These are phyloP conservation scores for Pecten maximus DNA, from an alignment of 2,888 invertebrate genomes.

Conservation along the genomic window DNA sequence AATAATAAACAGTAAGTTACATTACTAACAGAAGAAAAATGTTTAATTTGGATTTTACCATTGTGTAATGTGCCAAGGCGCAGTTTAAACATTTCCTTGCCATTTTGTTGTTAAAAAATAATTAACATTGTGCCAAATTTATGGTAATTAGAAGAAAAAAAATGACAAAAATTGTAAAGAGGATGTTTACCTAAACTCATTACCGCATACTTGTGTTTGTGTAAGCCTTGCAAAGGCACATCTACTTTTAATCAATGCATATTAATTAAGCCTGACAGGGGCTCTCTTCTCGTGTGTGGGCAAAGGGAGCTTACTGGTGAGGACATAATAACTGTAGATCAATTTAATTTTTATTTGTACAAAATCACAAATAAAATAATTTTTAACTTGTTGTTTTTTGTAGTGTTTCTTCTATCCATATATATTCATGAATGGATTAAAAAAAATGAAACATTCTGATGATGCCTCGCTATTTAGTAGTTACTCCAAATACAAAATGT, in stretches of 20 bases:
- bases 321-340: constrained; percentile 16
- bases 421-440: too few relatives aligned
- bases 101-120: neutral
- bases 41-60: neutral
- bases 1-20: neutral
- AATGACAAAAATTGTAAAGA: neutral
- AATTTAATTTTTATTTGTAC: constrained; percentile 33
- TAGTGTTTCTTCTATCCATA: neutral
- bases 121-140: constrained; percentile 1
- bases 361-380: constrained; percentile 35
- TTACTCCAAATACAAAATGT: too few relatives aligned
- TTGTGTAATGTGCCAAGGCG: neutral
- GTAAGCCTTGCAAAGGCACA: constrained; percentile 8
- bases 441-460: too few relatives aligned
- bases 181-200: neutral
- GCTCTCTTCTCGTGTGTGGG: constrained; percentile 14
- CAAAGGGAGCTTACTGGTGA: constrained; percentile 8
- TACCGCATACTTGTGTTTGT: constrained; percentile 20
- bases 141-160: neutral
- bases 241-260: constrained; percentile 28
- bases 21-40: neutral
- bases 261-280: neutral
- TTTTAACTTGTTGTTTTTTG: constrained; percentile 12
- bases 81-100: neutral
- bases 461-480: too few relatives aligned